Base-by-base conservation (phyloP, 2,797 vertebrate genomes). In the Manis pentadactyla region DNA sequence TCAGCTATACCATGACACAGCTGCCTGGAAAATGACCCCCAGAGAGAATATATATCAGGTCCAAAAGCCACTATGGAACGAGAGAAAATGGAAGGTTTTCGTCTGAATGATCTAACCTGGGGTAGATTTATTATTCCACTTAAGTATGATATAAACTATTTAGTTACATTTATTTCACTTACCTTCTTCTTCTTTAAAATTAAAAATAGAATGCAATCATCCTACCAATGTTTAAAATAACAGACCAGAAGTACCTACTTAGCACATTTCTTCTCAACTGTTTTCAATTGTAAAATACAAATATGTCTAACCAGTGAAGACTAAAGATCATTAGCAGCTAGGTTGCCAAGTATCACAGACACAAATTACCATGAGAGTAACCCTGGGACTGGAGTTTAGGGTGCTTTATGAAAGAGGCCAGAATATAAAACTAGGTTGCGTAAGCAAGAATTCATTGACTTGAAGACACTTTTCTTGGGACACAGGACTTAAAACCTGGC, bases 401-500 rank as follows among this genome's bases (percentile, higher is more conserved):
- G 18, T 73, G 29, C 18, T 90, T 66, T 46, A 49, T 87, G 42
- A 78, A 92, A 90, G 42, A 3, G 17, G 18, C 57, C 82, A 83
- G 55, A 87, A 83, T 74, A n/a, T 87, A 74, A 74, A 77, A 89
- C 79, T 82, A 7, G 34, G 69, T n/a, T 75, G 25, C n/a, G 53
- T 83, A 77, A 87, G 57, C 15, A 96, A 93, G 42, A 88, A 71
- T 63, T 63, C 25, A 81, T 51, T 71, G 46, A 81, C 27, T 66
- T 71, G 51, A 93, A 64, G 31, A 55, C 10, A 66, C 27, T 91
- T 92, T 85, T 79, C 18, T 74, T 81, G 53, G 15, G 34, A 95
- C n/a, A 57, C n/a, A 92, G 37, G 66, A 93, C 85, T 93, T 93
- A 66, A 86, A 92, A 53, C 49, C 25, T 61, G 37, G 23, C 63